phyloP scores from a whole-genome alignment of 2,888 invertebrate species.

The Phragmatobia fuliginosa region DNA sequence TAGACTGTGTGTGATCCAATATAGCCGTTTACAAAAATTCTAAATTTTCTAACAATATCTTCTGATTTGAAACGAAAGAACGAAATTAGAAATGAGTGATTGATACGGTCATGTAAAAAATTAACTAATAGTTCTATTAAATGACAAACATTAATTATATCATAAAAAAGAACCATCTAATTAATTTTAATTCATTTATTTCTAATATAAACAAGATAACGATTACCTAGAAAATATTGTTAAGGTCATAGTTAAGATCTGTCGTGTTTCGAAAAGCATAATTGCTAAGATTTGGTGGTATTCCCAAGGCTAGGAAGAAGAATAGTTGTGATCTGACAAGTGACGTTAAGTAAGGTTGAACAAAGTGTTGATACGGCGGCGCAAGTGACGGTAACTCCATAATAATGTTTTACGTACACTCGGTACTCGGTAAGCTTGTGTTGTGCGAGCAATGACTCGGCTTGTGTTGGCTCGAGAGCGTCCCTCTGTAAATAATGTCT shows the following conservation, averaged over 20 bases:
- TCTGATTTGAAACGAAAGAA: background rate
- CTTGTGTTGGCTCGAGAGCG: conserved; percentile 37
- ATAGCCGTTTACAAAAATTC: background rate
- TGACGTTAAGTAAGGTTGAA: background rate
- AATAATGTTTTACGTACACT: conserved; percentile 11
- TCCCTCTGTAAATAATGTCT: conserved; percentile 52
- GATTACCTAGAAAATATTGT: conserved; percentile 1
- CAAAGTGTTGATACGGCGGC: conserved; percentile 1
- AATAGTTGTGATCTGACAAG: background rate
- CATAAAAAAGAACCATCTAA: too few relatives aligned
- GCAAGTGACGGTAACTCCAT: conserved; percentile 1
- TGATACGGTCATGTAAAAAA: too few relatives aligned
- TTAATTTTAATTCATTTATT: too few relatives aligned
- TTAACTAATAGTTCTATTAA: too few relatives aligned
- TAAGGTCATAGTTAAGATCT: background rate
- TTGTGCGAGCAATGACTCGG: conserved; percentile 40
- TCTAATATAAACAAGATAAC: too few relatives aligned
- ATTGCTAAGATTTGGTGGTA: too few relatives aligned
- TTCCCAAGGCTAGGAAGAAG: too few relatives aligned
- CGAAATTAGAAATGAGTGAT: background rate
- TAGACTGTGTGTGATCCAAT: background rate
- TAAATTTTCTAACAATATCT: background rate
- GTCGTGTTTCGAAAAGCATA: too few relatives aligned
- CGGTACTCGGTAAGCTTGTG: conserved; percentile 28
- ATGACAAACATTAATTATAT: too few relatives aligned